Conservation (phyloP, 1,140 invertebrate genomes). For the Diprion similis region DNA sequence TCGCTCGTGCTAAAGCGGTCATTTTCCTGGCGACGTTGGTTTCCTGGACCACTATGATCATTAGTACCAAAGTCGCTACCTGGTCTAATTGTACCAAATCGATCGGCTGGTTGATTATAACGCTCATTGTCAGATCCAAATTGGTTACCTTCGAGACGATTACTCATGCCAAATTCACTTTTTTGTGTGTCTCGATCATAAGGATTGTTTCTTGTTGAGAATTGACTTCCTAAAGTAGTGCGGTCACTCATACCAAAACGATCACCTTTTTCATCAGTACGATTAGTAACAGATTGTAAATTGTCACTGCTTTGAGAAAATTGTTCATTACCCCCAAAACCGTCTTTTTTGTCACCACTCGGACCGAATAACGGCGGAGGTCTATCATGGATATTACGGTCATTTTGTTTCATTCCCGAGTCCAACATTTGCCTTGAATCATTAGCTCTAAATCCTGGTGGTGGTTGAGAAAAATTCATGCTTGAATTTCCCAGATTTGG, state of each 20-base stretch:
- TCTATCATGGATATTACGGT: neutral
- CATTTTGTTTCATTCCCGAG: neutral
- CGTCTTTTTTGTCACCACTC: conserved; percentile 21
- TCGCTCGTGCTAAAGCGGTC: neutral
- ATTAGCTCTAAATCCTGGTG: conserved; percentile 30
- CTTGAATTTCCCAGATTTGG: conserved; percentile 30
- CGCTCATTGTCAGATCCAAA: conserved; percentile 12
- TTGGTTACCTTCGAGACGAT: conserved; percentile 12
- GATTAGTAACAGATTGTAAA: neutral
- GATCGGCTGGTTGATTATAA: neutral
- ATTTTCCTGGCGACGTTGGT: neutral
- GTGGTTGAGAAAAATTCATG: conserved; percentile 42
- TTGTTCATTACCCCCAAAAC: conserved; percentile 18
- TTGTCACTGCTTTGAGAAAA: neutral
- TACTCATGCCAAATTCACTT: conserved; percentile 21
- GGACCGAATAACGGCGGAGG: conserved; percentile 21
- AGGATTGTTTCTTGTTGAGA: neutral
- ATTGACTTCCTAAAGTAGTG: conserved; percentile 16
- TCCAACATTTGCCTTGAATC: conserved; percentile 12
- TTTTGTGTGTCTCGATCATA: conserved; percentile 3
- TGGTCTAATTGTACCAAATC: neutral
- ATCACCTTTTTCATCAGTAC: conserved; percentile 15
- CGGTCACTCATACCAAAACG: conserved; percentile 15
- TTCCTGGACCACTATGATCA: conserved; percentile 14
- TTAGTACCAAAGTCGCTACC: conserved; percentile 29